Evolutionary conservation across 2,113 vertebrate species (phyloP), one percentile per base, ranked within the genome.

Genomic region (Rhegmatorhina hoffmannsi): DNA sequence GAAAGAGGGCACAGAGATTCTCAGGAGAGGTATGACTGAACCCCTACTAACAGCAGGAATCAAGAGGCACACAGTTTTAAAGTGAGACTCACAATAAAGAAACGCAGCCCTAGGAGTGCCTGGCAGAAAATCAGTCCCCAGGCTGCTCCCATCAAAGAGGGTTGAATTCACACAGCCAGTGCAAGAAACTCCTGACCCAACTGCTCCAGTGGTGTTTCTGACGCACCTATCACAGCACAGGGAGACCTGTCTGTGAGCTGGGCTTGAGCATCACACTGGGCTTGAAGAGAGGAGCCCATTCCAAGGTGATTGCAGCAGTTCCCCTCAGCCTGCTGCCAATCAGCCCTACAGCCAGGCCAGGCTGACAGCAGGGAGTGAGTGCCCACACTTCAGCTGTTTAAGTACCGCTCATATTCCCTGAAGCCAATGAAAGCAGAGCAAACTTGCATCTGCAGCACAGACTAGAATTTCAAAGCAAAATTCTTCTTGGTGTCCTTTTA

Each of bases 401-500:
- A 87, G 34, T 83, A 64, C 62, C 90, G 62, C 53, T 94, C 75
- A 56, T 77, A 68, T n/a, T 90, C 64, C 64, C 19, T 31, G 13
- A 72, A 82, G n/a, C 52, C 43, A 69, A 70, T 68, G 53, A 74
- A 76, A 95, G 40, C 70, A 76, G 24, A 75, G 20, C 38, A 75
- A 84, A 82, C 47, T 53, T 78, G 47, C 83, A 88, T 50, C 82
- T 76, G 46, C 44, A 87, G 90, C 17, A 69, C 0, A 74, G 58
- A 83, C 62, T 33, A 90, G 58, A 92, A 60, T 83, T 90, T 79
- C 70, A 83, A 87, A 85, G 53, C 46, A 56, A 85, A 90, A 69
- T 69, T 62, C 26, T 85, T 81, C 44, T 49, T 76, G n/a, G 36
- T 64, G 44, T 72, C 40, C n/a, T 69, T 90, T 69, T 69, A 76